These are phyloP conservation scores for Tetraodon nigroviridis DNA, from an alignment of 2,113 vertebrate genomes.

Conservation along the genomic window DNA sequence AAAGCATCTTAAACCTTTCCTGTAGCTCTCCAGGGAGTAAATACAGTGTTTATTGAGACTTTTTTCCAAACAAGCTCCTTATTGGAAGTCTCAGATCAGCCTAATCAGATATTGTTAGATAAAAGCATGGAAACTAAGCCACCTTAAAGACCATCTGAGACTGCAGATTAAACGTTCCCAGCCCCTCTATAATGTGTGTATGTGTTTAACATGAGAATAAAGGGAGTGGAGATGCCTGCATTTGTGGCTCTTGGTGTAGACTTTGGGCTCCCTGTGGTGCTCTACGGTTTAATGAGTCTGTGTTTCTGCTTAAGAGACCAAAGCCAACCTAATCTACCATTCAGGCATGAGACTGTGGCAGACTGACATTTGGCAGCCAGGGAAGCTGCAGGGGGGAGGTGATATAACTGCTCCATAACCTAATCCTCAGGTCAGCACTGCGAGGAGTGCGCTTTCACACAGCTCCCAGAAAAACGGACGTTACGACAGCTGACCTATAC, in stretches of 20 bases:
- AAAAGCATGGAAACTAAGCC: slow-evolving; percentile 21
- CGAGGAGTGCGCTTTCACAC: slow-evolving; percentile 30
- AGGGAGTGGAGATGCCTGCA: background rate
- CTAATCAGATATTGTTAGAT: slow-evolving; percentile 38
- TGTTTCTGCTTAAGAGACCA: slow-evolving; percentile 37
- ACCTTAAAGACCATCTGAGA: slow-evolving; percentile 28
- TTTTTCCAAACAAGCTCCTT: slow-evolving; percentile 44
- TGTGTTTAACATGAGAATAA: background rate
- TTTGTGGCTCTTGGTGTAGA: slow-evolving; percentile 6
- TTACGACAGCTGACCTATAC: background rate
- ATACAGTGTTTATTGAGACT: too few relatives aligned
- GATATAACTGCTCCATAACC: slow-evolving; percentile 10
- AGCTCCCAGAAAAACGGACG: background rate
- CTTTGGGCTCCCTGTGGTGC: slow-evolving; percentile 11
- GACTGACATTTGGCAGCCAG: slow-evolving; percentile 42
- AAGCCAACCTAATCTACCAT: slow-evolving; percentile 29
- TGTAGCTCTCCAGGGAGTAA: too few relatives aligned
- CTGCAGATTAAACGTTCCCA: background rate
- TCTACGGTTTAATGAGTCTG: slow-evolving; percentile 33
- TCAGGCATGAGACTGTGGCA: slow-evolving; percentile 19
- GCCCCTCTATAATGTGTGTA: background rate
- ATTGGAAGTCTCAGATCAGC: slow-evolving; percentile 22
- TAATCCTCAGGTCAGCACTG: slow-evolving; percentile 33
- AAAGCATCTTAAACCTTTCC: too few relatives aligned
- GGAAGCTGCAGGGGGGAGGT: slow-evolving; percentile 24